Conservation (phyloP, 2,888 invertebrate species). For the Drosophila mayaguana region DNA sequence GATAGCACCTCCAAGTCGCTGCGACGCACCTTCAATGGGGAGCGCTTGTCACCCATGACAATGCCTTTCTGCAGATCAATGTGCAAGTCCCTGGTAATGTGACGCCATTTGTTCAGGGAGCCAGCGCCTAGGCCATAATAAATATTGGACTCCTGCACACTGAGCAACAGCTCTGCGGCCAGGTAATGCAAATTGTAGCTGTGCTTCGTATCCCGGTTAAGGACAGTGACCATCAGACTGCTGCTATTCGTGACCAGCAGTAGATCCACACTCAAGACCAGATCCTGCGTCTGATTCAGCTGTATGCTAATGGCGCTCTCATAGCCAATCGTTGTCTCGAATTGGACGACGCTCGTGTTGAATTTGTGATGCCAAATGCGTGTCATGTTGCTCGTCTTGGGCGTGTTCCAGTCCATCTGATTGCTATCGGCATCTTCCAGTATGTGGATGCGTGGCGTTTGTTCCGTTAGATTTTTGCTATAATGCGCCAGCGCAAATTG, state of each 20-base stretch:
- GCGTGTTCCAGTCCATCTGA: slow-evolving; percentile 90
- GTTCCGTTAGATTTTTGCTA: slow-evolving; percentile 96
- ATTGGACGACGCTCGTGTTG: slow-evolving; percentile 89
- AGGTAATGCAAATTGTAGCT: slow-evolving; percentile 93
- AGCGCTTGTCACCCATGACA: slow-evolving; percentile 84
- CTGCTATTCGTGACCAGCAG: slow-evolving; percentile 90
- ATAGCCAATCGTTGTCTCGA: slow-evolving; percentile 89
- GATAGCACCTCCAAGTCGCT: slow-evolving; percentile 87
- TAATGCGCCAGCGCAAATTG: slow-evolving; percentile 99
- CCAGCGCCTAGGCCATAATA: slow-evolving; percentile 93
- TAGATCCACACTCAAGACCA: slow-evolving; percentile 91
- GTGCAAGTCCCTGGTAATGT: slow-evolving; percentile 93
- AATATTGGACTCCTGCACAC: slow-evolving; percentile 91
- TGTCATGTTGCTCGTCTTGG: slow-evolving; percentile 89
- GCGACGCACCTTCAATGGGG: slow-evolving; percentile 81
- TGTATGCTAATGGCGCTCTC: slow-evolving; percentile 90
- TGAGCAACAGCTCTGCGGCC: slow-evolving; percentile 90
- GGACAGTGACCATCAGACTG: slow-evolving; percentile 91
- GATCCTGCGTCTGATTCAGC: slow-evolving; percentile 86
- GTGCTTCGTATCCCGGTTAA: slow-evolving; percentile 91
- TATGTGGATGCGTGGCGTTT: slow-evolving; percentile 89
- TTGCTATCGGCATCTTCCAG: slow-evolving; percentile 91
- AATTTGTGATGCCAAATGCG: slow-evolving; percentile 87
- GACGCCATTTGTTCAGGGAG: slow-evolving; percentile 89
- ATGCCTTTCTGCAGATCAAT: slow-evolving; percentile 97